These are phyloP conservation scores for Sarcoramphus papa DNA, from an alignment of 2,797 vertebrate genomes.

Conservation along the genomic window DNA sequence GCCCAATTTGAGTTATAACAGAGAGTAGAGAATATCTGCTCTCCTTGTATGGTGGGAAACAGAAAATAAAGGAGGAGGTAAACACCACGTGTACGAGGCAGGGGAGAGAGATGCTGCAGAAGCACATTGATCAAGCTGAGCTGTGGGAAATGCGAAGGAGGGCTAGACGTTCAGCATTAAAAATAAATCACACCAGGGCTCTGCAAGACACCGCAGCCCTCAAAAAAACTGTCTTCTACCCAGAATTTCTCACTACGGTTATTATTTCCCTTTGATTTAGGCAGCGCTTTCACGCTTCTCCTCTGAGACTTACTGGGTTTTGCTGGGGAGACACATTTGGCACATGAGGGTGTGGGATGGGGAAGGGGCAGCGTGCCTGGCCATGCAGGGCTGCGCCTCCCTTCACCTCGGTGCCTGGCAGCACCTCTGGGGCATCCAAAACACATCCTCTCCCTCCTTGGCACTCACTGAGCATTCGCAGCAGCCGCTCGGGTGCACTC, in stretches of 20 bases:
- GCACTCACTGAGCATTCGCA: rapidly evolving
- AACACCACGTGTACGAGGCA: rapidly evolving
- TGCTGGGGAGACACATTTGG: not conserved
- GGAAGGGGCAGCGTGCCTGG: not conserved
- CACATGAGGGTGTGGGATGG: not conserved
- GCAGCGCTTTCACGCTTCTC: not conserved
- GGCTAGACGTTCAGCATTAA: not conserved
- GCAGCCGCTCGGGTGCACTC: not conserved
- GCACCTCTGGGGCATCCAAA: not conserved
- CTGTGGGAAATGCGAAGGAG: not conserved
- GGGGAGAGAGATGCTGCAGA: not conserved
- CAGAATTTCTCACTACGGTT: not conserved
- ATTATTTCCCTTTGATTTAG: not conserved
- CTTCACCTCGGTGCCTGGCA: not conserved
- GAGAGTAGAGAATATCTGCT: not conserved
- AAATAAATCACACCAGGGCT: not conserved
- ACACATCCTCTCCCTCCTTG: not conserved
- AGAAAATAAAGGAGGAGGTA: not conserved
- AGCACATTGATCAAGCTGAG: not conserved
- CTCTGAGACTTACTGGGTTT: not conserved
- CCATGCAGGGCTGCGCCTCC: not conserved
- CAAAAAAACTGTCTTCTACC: not conserved
- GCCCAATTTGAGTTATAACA: not conserved
- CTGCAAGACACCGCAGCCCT: not conserved
- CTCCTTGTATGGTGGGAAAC: not conserved